These are phyloP conservation scores for Garra rufa DNA, from an alignment of 2,113 vertebrate species.

Conservation along the genomic window DNA sequence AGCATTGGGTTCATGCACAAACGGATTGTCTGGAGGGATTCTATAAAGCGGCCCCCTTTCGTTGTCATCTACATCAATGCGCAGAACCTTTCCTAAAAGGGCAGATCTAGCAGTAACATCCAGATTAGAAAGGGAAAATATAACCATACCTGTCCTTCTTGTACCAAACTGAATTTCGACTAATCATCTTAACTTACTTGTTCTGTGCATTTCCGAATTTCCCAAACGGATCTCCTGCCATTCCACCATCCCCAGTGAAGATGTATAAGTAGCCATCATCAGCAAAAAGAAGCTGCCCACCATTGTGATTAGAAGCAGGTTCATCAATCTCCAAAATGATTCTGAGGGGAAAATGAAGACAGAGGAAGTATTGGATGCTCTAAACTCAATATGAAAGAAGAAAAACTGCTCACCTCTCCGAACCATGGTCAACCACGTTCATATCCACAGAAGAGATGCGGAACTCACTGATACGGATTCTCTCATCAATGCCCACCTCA, in stretches of 20 bases:
- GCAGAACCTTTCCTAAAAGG: constrained; percentile 93
- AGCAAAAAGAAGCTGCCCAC: constrained; percentile 92
- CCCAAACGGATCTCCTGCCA: constrained; percentile 97
- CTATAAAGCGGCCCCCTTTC: constrained; percentile 83
- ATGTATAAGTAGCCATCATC: constrained; percentile 93
- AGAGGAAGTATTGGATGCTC: not conserved
- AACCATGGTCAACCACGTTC: constrained; percentile 89
- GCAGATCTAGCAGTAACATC: constrained; percentile 77
- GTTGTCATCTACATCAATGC: constrained; percentile 86
- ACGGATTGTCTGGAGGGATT: constrained; percentile 90
- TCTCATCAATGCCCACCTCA: constrained; percentile 83
- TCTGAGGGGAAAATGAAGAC: constrained; percentile 66
- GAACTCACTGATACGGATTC: constrained; percentile 96
- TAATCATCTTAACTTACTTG: constrained; percentile 79
- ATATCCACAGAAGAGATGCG: constrained; percentile 81
- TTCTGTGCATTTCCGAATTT: constrained; percentile 94
- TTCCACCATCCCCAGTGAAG: constrained; percentile 96
- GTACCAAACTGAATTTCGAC: not conserved
- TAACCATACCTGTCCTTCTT: not conserved
- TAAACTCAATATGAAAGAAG: not conserved
- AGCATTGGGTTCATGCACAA: constrained; percentile 75
- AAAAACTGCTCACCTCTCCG: constrained; percentile 84
- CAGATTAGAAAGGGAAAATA: not conserved
- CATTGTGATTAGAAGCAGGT: constrained; percentile 96
- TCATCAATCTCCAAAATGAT: constrained; percentile 94